phyloP scores from a whole-genome alignment of 1,140 invertebrate genomes.

The Hyles euphorbiae region DNA sequence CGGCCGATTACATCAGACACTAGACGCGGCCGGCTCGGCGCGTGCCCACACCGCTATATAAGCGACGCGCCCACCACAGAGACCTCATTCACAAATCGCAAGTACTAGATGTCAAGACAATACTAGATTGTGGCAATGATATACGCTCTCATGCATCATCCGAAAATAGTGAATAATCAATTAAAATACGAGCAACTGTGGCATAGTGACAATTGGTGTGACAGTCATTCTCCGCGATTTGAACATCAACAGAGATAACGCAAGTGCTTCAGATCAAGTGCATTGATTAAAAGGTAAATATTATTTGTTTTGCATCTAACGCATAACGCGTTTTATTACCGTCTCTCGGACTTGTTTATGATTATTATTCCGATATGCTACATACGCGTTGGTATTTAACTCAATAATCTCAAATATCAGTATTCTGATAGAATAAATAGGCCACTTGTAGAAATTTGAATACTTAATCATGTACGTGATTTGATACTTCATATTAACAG shows the following conservation, averaged over 20 bases:
- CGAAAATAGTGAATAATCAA: slow-evolving; percentile 45
- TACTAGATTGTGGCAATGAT: slow-evolving; percentile 69
- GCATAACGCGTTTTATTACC: not conserved
- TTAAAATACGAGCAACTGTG: slow-evolving; percentile 64
- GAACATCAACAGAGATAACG: slow-evolving; percentile 68
- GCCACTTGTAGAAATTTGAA: no score
- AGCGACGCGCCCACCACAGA: slow-evolving; percentile 17
- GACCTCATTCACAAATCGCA: slow-evolving; percentile 56
- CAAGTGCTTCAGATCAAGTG: slow-evolving; percentile 32
- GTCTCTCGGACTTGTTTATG: no score
- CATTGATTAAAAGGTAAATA: slow-evolving; percentile 64
- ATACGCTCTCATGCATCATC: slow-evolving; percentile 64
- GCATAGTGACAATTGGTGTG: slow-evolving; percentile 69
- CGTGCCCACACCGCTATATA: slow-evolving; percentile 56
- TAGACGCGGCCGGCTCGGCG: slow-evolving; percentile 22
- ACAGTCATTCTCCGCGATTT: slow-evolving; percentile 64
- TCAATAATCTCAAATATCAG: not conserved
- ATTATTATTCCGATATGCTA: no score
- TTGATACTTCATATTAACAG: not conserved
- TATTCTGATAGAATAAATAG: not conserved
- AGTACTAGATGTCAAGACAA: slow-evolving; percentile 55
- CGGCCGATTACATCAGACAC: slow-evolving; percentile 49
- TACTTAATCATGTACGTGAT: not conserved
- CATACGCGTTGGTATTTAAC: no score
- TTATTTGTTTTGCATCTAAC: slow-evolving; percentile 35